Conservation (phyloP, 2,797 vertebrate species). For the Erpetoichthys calabaricus region DNA sequence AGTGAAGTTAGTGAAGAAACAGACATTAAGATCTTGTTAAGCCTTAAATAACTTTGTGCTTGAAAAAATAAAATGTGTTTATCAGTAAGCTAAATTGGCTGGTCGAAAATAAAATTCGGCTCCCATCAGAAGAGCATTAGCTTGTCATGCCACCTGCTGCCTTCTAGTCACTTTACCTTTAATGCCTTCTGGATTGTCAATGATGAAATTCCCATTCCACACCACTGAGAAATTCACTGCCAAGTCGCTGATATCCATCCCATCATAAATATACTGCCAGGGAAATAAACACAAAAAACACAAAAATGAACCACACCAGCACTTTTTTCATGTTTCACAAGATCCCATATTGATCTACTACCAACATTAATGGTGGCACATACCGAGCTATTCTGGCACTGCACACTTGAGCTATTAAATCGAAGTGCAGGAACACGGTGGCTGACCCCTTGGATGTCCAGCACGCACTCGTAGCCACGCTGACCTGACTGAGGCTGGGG, state of each 20-base stretch:
- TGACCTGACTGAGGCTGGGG: conserved; percentile 96
- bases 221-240: conserved; percentile 92
- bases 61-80: no score
- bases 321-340: no score
- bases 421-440: conserved; percentile 87
- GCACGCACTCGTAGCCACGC: conserved; percentile 86
- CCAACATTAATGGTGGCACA: conserved; percentile 17
- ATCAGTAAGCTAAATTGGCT: no score
- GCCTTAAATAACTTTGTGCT: no score
- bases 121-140: no score
- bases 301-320: neutral
- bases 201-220: conserved; percentile 96
- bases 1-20: no score
- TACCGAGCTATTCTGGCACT: conserved; percentile 98
- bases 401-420: conserved; percentile 97
- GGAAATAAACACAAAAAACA: neutral
- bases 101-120: no score
- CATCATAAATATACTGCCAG: conserved; percentile 80
- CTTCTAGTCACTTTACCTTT: conserved; percentile 55
- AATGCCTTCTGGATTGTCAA: conserved; percentile 88
- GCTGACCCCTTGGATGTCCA: conserved; percentile 76
- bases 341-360: no score
- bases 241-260: conserved; percentile 87
- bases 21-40: no score
- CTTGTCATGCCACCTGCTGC: no score